These are phyloP conservation scores for Parnassius apollo DNA, from an alignment of 2,888 invertebrate genomes.

Conservation along the genomic window DNA sequence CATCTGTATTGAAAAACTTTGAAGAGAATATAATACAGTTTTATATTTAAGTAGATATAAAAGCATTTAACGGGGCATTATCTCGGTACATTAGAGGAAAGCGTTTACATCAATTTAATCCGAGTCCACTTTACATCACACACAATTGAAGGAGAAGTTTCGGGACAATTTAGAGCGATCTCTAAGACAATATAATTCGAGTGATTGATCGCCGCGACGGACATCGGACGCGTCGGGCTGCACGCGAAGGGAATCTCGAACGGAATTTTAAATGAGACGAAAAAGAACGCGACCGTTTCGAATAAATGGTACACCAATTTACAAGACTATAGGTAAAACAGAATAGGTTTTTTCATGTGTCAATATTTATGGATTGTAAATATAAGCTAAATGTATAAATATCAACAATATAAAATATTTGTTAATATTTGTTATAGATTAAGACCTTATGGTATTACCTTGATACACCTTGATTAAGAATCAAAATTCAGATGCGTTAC, in stretches of 20 bases:
- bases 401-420: too few relatives aligned
- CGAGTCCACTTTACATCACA: conserved; percentile 34
- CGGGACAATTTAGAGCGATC: conserved; percentile 61
- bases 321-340: not conserved
- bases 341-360: too few relatives aligned
- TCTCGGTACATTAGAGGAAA: conserved; percentile 18
- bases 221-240: conserved; percentile 31
- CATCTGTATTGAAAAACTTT: not conserved
- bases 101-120: conserved; percentile 47
- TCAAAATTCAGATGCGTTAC: too few relatives aligned
- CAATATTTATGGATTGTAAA: too few relatives aligned
- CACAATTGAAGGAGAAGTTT: conserved; percentile 41
- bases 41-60: conserved; percentile 1
- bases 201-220: conserved; percentile 66
- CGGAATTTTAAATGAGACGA: conserved; percentile 21
- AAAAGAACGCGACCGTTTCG: conserved; percentile 3
- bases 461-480: too few relatives aligned
- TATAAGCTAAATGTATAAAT: too few relatives aligned
- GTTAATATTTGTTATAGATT: too few relatives aligned
- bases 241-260: conserved; percentile 38
- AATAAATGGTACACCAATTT: not conserved
- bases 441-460: too few relatives aligned
- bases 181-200: conserved; percentile 77
- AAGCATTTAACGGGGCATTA: conserved; percentile 18
- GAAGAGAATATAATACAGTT: not conserved